phyloP scores from a whole-genome alignment of 2,888 invertebrate genomes.

The Caenorhabditis sp. region DNA sequence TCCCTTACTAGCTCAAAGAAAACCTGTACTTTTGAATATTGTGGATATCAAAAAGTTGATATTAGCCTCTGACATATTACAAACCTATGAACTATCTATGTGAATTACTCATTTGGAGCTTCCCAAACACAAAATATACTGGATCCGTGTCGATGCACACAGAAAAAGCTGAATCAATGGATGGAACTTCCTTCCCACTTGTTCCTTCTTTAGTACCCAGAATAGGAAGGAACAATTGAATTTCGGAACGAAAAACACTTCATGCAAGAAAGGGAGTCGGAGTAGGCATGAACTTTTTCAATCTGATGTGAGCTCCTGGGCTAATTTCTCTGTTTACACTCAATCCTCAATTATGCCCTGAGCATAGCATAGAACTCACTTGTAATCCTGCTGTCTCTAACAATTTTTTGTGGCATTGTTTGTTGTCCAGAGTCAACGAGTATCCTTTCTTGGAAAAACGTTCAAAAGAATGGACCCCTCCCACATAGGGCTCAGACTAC shows the following conservation, averaged over 20 bases:
- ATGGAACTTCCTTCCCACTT: slow-evolving; percentile 2
- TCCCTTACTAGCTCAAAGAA: too few species aligned
- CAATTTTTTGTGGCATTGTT: not conserved
- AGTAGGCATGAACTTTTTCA: slow-evolving; percentile 5
- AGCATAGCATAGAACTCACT: slow-evolving; percentile 7
- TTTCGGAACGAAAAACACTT: slow-evolving; percentile 17
- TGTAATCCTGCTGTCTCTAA: not conserved
- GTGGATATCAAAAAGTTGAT: too few species aligned
- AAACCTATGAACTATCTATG: too few species aligned
- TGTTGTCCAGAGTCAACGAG: not conserved
- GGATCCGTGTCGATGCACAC: slow-evolving; percentile 20
- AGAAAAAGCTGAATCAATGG: slow-evolving; percentile 38
- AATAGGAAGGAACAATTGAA: slow-evolving; percentile 29
- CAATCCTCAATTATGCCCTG: slow-evolving; percentile 7
- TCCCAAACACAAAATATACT: slow-evolving; percentile 26
- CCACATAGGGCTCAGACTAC: too few species aligned
- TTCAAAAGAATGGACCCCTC: slow-evolving; percentile 16
- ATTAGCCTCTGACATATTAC: too few species aligned
- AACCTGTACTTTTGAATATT: too few species aligned
- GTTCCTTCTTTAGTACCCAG: not conserved
- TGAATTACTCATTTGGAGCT: slow-evolving; percentile 29
- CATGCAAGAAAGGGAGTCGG: not conserved
- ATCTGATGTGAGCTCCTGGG: not conserved
- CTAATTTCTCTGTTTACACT: slow-evolving; percentile 37
- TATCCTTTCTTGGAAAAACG: slow-evolving; percentile 4